Evolutionary conservation across 2,113 vertebrate genomes (phyloP).

Genomic region (Callaeas wilsoni): DNA sequence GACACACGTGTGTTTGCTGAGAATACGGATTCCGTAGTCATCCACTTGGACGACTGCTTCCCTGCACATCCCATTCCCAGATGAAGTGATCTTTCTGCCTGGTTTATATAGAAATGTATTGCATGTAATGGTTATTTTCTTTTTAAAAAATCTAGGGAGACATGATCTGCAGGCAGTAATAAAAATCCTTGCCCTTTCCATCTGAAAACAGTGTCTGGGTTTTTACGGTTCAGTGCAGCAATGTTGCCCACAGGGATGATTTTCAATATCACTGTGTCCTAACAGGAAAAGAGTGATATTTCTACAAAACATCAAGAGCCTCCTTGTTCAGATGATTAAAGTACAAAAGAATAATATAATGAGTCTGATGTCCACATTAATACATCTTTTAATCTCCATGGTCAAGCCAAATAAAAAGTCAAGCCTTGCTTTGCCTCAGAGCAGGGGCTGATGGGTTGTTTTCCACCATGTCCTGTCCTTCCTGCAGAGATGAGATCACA

Average conservation of each 20-base stretch:
- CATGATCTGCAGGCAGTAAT: not conserved
- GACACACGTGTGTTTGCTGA: not conserved
- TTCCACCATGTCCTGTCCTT: not conserved
- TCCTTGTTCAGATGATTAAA: not conserved
- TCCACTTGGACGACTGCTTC: not conserved
- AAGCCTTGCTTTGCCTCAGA: not conserved
- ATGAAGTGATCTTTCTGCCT: not conserved
- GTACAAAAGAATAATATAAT: not conserved
- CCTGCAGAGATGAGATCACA: not conserved
- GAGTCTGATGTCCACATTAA: not conserved
- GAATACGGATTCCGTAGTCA: fast-evolving
- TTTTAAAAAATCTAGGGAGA: not conserved
- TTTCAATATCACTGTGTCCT: not conserved
- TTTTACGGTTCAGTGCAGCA: not conserved
- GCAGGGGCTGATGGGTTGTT: not conserved
- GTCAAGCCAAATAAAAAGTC: not conserved
- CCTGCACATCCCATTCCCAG: not conserved
- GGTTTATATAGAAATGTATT: not conserved
- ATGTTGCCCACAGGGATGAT: not conserved
- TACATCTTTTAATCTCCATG: not conserved
- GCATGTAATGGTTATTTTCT: not conserved
- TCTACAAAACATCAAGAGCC: not conserved
- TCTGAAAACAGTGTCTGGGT: not conserved
- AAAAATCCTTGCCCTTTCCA: not conserved
- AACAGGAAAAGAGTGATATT: not conserved